A percentile compares a stretch with the other conserved stretches of the same genome.
These are phyloP conservation scores for Corbicula japonica DNA, from an alignment of 2,888 invertebrate genomes.

Conservation along the genomic window DNA sequence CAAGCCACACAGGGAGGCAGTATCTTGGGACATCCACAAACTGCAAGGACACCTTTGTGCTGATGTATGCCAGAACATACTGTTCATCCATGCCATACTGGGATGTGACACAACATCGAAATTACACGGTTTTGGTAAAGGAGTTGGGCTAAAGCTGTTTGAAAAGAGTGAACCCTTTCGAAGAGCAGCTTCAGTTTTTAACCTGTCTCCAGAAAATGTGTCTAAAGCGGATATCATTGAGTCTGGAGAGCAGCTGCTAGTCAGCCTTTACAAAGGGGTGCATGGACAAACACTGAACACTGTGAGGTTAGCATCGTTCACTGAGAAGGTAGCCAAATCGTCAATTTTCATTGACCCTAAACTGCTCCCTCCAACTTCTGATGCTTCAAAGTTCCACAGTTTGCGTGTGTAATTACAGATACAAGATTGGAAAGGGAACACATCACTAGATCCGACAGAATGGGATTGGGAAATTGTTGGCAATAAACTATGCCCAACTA, in stretches of 20 bases:
- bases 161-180: conserved; percentile 1
- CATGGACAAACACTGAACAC: background rate
- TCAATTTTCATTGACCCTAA: too few relatives aligned
- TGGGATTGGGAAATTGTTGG: too few relatives aligned
- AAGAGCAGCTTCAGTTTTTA: background rate
- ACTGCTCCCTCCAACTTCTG: too few relatives aligned
- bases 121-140: conserved; percentile 50
- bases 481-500: too few relatives aligned
- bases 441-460: too few relatives aligned
- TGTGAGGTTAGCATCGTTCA: background rate
- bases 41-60: conserved; percentile 11
- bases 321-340: too few relatives aligned
- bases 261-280: background rate
- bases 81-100: conserved; percentile 49
- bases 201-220: conserved; percentile 1
- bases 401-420: too few relatives aligned
- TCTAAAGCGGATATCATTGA: background rate
- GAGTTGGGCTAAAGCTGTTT: background rate
- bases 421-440: too few relatives aligned
- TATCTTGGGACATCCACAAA: conserved; percentile 10
- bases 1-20: background rate
- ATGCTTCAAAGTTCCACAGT: too few relatives aligned
- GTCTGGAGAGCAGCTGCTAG: background rate
- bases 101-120: conserved; percentile 62
- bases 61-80: conserved; percentile 1